phyloP scores from a whole-genome alignment of 2,888 invertebrate species.

The Phasia obesa region DNA sequence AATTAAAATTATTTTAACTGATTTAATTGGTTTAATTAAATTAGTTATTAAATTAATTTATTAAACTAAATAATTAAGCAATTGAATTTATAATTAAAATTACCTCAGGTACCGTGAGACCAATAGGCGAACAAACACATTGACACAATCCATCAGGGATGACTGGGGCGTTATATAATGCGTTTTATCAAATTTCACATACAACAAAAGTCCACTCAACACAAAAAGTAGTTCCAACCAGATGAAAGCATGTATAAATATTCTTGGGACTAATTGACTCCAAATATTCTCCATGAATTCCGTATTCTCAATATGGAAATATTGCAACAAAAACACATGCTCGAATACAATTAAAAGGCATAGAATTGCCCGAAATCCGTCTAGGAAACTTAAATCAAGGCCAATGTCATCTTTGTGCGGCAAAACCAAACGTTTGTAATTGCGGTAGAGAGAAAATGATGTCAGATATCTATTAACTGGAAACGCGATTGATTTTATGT shows the following conservation, averaged over 20 bases:
- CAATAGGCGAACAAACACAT: conserved; percentile 29
- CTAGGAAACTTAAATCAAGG: conserved; percentile 35
- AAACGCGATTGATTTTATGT: neutral
- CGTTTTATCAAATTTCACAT: conserved; percentile 41
- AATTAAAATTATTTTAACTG: too few species aligned
- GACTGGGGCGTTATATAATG: conserved; percentile 40
- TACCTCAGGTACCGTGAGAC: conserved; percentile 41
- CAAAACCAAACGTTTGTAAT: conserved; percentile 42
- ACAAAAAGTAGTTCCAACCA: conserved; percentile 53
- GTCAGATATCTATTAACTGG: conserved; percentile 30
- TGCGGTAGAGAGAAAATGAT: conserved; percentile 42
- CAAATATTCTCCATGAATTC: conserved; percentile 4
- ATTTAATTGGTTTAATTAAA: too few species aligned
- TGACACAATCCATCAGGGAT: conserved; percentile 12
- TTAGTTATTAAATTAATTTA: too few species aligned
- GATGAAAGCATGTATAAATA: neutral
- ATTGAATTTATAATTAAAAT: too few species aligned
- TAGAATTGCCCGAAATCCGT: conserved; percentile 42
- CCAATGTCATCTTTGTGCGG: conserved; percentile 40
- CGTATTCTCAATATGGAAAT: neutral
- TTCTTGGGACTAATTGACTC: neutral
- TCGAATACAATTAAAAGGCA: conserved; percentile 26
- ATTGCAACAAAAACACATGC: conserved; percentile 6
- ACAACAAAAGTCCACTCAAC: conserved; percentile 40
- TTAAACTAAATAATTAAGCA: too few species aligned